Evolutionary conservation across 2,797 vertebrate species (phyloP).

Genomic region (Cichlasoma orientale): DNA sequence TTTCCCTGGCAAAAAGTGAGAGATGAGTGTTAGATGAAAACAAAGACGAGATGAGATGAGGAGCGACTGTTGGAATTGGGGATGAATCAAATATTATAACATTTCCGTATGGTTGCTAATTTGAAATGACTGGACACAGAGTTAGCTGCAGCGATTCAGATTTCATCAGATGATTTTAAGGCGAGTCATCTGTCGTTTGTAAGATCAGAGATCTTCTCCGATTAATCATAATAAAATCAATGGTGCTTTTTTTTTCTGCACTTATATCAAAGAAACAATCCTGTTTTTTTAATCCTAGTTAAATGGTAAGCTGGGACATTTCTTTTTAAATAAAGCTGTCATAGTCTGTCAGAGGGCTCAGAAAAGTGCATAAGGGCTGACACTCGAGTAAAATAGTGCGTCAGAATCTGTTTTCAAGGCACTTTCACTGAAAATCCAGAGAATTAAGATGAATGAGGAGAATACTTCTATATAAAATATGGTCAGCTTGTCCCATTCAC

Average conservation of each 20-base stretch:
- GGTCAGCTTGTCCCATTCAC: too few species aligned
- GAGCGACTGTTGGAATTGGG: background rate
- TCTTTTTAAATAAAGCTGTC: background rate
- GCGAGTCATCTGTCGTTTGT: background rate
- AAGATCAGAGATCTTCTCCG: background rate
- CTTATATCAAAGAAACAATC: background rate
- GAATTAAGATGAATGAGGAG: background rate
- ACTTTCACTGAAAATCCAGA: background rate
- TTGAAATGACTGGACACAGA: background rate
- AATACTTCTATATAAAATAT: background rate
- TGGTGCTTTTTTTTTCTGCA: background rate
- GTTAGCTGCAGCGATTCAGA: background rate
- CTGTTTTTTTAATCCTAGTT: background rate
- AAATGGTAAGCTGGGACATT: background rate
- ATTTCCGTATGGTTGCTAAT: background rate
- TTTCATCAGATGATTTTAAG: background rate
- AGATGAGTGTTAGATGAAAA: background rate
- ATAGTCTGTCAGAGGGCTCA: background rate
- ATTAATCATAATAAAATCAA: background rate
- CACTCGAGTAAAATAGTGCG: background rate
- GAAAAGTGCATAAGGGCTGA: accelerated
- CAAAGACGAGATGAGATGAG: background rate
- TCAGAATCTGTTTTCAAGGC: background rate
- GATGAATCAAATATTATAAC: accelerated
- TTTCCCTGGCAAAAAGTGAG: background rate